Percentiles rank a stretch among this genome's conserved stretches.
These are phyloP conservation scores for Hippocampus kuda DNA, from an alignment of 2,797 vertebrate genomes.

Conservation along the genomic window DNA sequence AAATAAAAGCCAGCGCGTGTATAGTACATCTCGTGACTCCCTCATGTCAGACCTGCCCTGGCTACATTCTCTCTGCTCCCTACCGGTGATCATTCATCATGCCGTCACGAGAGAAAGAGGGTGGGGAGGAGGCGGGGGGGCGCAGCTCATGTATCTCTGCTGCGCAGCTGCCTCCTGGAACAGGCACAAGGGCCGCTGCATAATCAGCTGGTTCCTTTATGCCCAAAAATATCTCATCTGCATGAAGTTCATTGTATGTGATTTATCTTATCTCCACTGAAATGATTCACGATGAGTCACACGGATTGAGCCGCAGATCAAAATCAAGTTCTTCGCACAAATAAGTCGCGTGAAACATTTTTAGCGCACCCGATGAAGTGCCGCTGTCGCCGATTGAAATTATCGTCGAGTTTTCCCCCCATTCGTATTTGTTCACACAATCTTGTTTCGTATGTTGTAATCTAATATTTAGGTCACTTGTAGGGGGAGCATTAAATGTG, in stretches of 20 bases:
- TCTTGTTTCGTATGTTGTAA: constrained; percentile 39
- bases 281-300: constrained; percentile 47
- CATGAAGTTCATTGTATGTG: constrained; percentile 42
- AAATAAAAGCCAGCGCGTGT: constrained; percentile 31
- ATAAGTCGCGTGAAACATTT: constrained; percentile 34
- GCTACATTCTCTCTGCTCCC: constrained; percentile 26
- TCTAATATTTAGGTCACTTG: constrained; percentile 46
- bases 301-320: constrained; percentile 28
- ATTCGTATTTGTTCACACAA: constrained; percentile 25
- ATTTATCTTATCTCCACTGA: constrained; percentile 43
- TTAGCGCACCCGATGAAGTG: constrained; percentile 7
- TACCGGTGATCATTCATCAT: constrained; percentile 50
- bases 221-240: constrained; percentile 50
- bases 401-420: constrained; percentile 27
- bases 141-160: constrained; percentile 35
- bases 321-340: constrained; percentile 47
- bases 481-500: constrained; percentile 14
- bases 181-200: constrained; percentile 29
- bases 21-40: constrained; percentile 42
- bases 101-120: constrained; percentile 29
- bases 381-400: constrained; percentile 24
- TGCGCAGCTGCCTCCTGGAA: constrained; percentile 35
- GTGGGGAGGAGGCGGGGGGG: background rate
- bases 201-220: constrained; percentile 47
- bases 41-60: constrained; percentile 37